Evolutionary conservation across 1,140 invertebrate species (phyloP).

Genomic region (Drosophila cardini): DNA sequence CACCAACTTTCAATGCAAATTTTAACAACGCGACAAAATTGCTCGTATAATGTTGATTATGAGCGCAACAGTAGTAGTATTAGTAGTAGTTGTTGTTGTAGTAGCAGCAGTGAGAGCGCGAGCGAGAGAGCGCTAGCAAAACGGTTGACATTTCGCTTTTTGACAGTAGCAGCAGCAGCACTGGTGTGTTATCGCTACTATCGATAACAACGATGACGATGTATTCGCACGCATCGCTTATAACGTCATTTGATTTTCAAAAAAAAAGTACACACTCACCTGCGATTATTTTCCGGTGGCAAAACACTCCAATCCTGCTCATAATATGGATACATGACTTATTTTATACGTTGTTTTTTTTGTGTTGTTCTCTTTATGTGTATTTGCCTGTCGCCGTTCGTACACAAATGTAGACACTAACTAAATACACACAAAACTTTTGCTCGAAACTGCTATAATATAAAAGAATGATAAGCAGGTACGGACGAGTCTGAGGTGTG

Average conservation of each 20-base stretch:
- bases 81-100: constrained; percentile 30
- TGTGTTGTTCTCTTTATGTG: not conserved
- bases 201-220: constrained; percentile 30
- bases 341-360: constrained; percentile 7
- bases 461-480: constrained; percentile 60
- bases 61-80: constrained; percentile 75
- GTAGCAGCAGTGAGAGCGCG: constrained; percentile 31
- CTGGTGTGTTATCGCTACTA: constrained; percentile 35
- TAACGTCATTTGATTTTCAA: constrained; percentile 30
- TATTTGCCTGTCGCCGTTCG: constrained; percentile 1
- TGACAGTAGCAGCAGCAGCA: constrained; percentile 33
- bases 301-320: constrained; percentile 92
- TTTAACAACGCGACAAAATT: constrained; percentile 78
- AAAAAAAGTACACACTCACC: constrained; percentile 86
- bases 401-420: constrained; percentile 36
- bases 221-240: constrained; percentile 5
- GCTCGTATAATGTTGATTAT: constrained; percentile 75
- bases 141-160: constrained; percentile 53
- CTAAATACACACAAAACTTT: constrained; percentile 42
- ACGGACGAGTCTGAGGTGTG: not conserved
- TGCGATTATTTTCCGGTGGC: constrained; percentile 92
- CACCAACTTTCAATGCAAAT: constrained; percentile 61
- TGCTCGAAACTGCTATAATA: constrained; percentile 45
- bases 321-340: constrained; percentile 89
- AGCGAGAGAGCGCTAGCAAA: constrained; percentile 65